A percentile compares a stretch with the other conserved stretches of the same genome.
phyloP scores from a whole-genome alignment of 2,797 vertebrate genomes.

The Fistularia commersonii region DNA sequence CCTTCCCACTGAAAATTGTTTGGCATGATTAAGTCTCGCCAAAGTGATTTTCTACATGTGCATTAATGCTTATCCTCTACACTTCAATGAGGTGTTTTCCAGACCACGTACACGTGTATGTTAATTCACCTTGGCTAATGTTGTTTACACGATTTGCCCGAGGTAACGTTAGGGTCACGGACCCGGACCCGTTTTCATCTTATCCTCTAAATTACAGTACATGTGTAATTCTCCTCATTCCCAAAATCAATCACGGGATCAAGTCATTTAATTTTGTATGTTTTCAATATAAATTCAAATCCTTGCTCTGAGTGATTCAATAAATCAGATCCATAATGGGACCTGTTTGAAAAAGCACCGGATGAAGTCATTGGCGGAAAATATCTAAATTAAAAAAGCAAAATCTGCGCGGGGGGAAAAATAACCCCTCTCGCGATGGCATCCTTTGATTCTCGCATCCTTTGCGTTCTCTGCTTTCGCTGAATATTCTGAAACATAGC shows the following conservation, averaged over 20 bases:
- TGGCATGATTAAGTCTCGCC: constrained; percentile 64
- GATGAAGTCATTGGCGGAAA: constrained; percentile 2
- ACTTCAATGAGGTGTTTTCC: constrained; percentile 37
- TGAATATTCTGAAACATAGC: constrained; percentile 3
- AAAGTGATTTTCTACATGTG: constrained; percentile 61
- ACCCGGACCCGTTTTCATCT: constrained; percentile 47
- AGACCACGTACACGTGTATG: constrained; percentile 59
- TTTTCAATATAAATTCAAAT: constrained; percentile 32
- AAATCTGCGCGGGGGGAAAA: too few species aligned
- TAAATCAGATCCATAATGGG: constrained; percentile 14
- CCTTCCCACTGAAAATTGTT: constrained; percentile 57
- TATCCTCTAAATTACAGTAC: constrained; percentile 39
- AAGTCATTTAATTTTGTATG: constrained; percentile 34
- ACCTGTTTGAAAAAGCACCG: constrained; percentile 7
- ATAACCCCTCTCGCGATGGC: too few species aligned
- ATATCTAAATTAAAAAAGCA: too few species aligned
- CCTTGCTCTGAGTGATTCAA: background rate
- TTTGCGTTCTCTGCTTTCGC: constrained; percentile 8
- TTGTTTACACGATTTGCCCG: constrained; percentile 56
- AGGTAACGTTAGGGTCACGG: constrained; percentile 70
- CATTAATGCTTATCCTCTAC: constrained; percentile 50
- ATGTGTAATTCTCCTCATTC: constrained; percentile 23
- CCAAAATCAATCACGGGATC: constrained; percentile 42
- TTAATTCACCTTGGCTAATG: constrained; percentile 66
- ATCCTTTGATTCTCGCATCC: too few species aligned